Conservation (phyloP, 2,113 vertebrate species). For the Collichthys lucidus region DNA sequence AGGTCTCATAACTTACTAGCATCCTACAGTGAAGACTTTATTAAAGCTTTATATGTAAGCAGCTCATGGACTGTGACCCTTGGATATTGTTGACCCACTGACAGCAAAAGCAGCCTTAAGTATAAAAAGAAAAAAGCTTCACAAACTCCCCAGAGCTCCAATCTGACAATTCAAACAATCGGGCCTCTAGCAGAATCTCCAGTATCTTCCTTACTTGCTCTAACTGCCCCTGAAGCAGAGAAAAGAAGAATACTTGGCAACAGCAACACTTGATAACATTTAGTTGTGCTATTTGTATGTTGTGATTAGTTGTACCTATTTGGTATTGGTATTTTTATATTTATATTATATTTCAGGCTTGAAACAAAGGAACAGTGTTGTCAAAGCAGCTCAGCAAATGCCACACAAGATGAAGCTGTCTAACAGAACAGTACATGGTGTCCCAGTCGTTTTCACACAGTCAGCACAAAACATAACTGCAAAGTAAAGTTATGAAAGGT, state of each 20-base stretch:
- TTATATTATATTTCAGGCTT: background rate
- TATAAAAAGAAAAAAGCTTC: background rate
- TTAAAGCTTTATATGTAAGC: constrained; percentile 14
- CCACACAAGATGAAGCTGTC: background rate
- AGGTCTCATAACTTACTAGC: background rate
- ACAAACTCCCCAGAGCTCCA: background rate
- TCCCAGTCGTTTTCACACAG: background rate
- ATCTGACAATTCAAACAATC: background rate
- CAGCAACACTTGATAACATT: background rate
- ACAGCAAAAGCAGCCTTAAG: background rate
- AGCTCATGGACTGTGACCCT: background rate
- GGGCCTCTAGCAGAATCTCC: background rate
- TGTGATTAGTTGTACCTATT: background rate
- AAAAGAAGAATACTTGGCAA: background rate
- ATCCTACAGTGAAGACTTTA: background rate
- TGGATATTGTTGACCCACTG: background rate
- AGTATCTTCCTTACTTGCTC: background rate
- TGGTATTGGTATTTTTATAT: background rate
- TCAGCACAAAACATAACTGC: constrained; percentile 16
- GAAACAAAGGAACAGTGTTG: background rate
- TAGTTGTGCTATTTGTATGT: background rate
- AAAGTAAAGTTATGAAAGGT: constrained; percentile 7
- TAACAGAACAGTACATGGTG: background rate
- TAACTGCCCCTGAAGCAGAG: background rate
- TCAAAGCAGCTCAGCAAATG: background rate